These are phyloP conservation scores for Apotomis capreana DNA, from an alignment of 2,888 invertebrate genomes.

Conservation along the genomic window DNA sequence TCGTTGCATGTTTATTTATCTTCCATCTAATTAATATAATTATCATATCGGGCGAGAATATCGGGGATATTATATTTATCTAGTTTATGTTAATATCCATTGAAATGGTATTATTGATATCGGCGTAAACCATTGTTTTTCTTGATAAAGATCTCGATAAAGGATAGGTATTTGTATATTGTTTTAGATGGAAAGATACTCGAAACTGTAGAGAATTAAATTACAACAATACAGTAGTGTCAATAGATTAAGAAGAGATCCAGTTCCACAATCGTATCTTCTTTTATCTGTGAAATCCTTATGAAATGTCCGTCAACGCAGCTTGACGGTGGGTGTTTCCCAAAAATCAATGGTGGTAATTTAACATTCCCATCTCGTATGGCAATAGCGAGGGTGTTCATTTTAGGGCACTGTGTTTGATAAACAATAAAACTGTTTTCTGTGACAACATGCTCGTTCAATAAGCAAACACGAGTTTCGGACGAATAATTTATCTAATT, in stretches of 20 bases:
- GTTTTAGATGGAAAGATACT: neutral
- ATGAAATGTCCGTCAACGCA: conserved; percentile 1
- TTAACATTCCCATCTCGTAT: conserved; percentile 60
- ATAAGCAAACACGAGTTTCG: conserved; percentile 49
- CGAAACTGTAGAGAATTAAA: neutral
- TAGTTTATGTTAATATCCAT: conserved; percentile 3
- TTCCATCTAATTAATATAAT: conserved; percentile 25
- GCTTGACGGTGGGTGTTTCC: neutral
- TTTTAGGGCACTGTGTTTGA: conserved; percentile 63
- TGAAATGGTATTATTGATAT: neutral
- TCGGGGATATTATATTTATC: conserved; percentile 16
- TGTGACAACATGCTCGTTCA: conserved; percentile 54
- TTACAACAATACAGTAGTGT: neutral
- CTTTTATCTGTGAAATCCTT: conserved; percentile 12
- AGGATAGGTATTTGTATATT: neutral
- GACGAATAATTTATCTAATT: conserved; percentile 38
- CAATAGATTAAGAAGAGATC: neutral
- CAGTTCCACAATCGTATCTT: conserved; percentile 10
- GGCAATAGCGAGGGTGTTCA: conserved; percentile 58
- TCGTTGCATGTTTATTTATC: conserved; percentile 15
- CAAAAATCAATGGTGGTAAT: conserved; percentile 62
- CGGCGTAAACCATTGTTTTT: neutral
- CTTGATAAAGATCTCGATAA: neutral
- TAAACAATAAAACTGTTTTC: conserved; percentile 67
- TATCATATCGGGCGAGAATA: conserved; percentile 16